These are phyloP conservation scores for Phalacrocorax aristotelis DNA, from an alignment of 2,113 vertebrate species.

Conservation along the genomic window DNA sequence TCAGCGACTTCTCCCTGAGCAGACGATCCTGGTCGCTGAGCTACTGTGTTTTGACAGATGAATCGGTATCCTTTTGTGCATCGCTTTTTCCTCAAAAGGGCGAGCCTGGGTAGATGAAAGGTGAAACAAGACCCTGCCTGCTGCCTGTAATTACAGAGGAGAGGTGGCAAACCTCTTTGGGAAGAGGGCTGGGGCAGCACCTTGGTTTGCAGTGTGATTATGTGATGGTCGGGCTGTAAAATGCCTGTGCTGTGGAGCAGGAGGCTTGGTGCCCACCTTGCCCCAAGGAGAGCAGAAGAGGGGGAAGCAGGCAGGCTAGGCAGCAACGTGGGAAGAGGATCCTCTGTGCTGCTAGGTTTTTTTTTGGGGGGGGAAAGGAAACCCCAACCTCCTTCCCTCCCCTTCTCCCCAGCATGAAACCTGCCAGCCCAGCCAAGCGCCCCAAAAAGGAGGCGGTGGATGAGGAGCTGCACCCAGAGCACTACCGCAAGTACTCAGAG, in stretches of 20 bases:
- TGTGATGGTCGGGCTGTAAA: not conserved
- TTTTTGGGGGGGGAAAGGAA: no score
- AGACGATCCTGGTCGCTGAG: not conserved
- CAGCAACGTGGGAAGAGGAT: not conserved
- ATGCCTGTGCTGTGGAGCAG: not conserved
- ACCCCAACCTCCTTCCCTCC: no score
- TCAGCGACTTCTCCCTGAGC: not conserved
- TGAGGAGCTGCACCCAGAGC: constrained; percentile 91
- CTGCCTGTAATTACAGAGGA: not conserved
- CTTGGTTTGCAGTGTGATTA: not conserved
- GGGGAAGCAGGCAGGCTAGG: not conserved
- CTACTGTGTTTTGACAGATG: not conserved
- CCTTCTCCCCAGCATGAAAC: constrained; percentile 77
- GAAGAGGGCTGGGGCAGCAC: not conserved
- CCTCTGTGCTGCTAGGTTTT: no score
- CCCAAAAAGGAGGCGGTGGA: constrained; percentile 90
- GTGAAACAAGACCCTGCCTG: not conserved
- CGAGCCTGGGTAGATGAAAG: not conserved
- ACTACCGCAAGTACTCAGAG: constrained; percentile 94
- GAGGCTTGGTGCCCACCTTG: not conserved
- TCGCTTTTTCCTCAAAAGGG: not conserved
- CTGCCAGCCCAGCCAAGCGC: constrained; percentile 87
- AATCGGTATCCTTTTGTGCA: not conserved
- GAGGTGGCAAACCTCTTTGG: not conserved
- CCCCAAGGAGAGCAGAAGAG: not conserved